Conservation (phyloP, 2,797 vertebrate genomes). For the Enteromius viviparus region DNA sequence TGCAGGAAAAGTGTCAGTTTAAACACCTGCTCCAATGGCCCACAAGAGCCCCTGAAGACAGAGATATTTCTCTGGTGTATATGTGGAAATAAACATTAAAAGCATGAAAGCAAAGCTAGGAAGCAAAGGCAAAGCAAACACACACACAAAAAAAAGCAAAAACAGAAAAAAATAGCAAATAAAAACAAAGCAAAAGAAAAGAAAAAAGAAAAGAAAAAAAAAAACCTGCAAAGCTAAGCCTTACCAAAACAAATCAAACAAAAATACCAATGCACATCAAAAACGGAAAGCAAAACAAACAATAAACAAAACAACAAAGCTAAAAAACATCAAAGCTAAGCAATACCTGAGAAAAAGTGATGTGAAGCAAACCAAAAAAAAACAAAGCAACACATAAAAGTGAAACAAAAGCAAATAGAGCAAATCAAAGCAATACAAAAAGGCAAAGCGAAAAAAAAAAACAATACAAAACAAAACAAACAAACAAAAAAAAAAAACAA, state of each 20-base stretch:
- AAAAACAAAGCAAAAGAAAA: no score
- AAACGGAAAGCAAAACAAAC: background rate
- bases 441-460: background rate
- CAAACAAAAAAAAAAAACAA: background rate
- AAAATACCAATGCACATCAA: background rate
- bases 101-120: background rate
- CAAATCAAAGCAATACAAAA: background rate
- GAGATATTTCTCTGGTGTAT: background rate
- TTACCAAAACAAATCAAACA: background rate
- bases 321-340: background rate
- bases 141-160: background rate
- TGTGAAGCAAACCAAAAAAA: background rate
- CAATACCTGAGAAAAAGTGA: background rate
- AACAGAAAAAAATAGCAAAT: background rate
- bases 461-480: background rate
- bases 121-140: background rate
- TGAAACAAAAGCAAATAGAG: background rate
- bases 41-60: conserved; percentile 74
- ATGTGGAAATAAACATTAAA: background rate
- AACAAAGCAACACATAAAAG: background rate
- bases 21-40: conserved; percentile 75
- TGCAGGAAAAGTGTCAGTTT: conserved; percentile 64
- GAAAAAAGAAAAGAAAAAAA: background rate
- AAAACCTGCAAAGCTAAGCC: background rate
- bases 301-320: background rate